phyloP scores from a whole-genome alignment of 2,888 invertebrate species.

The Synanthedon myopaeformis region DNA sequence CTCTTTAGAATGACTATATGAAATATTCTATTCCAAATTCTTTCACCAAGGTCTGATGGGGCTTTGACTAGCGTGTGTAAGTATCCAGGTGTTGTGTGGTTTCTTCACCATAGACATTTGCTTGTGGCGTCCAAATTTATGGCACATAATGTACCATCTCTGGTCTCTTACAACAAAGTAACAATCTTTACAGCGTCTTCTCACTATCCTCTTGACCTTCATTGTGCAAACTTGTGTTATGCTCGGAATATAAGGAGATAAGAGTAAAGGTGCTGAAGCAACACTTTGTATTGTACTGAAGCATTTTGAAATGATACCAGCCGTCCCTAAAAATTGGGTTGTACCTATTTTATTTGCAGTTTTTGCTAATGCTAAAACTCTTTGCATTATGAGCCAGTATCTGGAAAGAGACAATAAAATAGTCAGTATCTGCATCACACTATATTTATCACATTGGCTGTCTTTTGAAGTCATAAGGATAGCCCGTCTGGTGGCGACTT shows the following conservation, averaged over 20 bases:
- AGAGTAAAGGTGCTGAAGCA: conserved; percentile 15
- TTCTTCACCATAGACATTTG: conserved; percentile 79
- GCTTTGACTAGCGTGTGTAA: conserved; percentile 81
- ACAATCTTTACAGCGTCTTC: conserved; percentile 83
- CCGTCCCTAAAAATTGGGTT: conserved; percentile 3
- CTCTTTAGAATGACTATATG: too few species aligned
- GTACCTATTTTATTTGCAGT: not conserved
- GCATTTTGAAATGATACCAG: conserved; percentile 15
- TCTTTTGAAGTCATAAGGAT: too few species aligned
- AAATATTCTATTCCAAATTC: too few species aligned
- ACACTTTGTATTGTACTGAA: conserved; percentile 28
- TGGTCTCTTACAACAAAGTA: conserved; percentile 77
- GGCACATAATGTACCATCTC: conserved; percentile 79
- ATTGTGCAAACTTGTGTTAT: conserved; percentile 47
- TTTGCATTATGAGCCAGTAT: not conserved
- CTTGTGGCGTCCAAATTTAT: conserved; percentile 83
- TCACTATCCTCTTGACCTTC: conserved; percentile 78
- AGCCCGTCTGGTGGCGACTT: too few species aligned
- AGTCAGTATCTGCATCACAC: too few species aligned
- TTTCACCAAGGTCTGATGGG: conserved; percentile 47
- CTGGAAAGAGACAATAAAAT: too few species aligned
- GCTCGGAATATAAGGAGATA: conserved; percentile 29
- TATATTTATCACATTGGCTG: too few species aligned
- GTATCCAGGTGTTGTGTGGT: conserved; percentile 78
- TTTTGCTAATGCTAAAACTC: not conserved